Evolutionary conservation across 2,113 vertebrate species (phyloP), one percentile per base, ranked within the genome.

Genomic region (Bagarius yarrelli): DNA sequence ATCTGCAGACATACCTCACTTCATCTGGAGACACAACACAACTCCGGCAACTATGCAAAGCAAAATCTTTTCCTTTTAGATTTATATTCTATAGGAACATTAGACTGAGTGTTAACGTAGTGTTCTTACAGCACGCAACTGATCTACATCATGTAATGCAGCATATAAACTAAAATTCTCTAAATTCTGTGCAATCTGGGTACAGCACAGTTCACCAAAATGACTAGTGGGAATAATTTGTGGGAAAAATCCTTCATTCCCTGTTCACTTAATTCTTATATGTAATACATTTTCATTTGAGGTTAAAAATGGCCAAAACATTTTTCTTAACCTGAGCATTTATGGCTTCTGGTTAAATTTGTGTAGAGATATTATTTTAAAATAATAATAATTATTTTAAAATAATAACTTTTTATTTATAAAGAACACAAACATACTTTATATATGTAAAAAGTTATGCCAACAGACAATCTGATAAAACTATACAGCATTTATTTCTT

Each of bases 11-110:
- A 83, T 85, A 88, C 83, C 88, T 87, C 86, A 87, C 82, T 84
- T 76, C 79, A 30, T 76, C 44, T 40, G 69, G 78, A 89, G 91
- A 90, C 89, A 87, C 80, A 90, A 91, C 87, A 88, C 80, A 55
- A 79, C 63, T 69, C 78, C 86, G 84, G 84, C 60, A 80, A 80
- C 82, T 80, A 69, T 81, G 74, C 63, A 69, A 18, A 70, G 52
- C 53, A 66, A 71, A 78, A 63, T 1, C 79, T 79, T 76, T 74
- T 74, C 78, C 75, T 80, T 87, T 83, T 81, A 71, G 86, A 85
- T 78, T 80, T 76, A 15, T 57, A 55, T 74, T 23, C 53, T 36
- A 52, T 44, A 32, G 3, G 78, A 44, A 53, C 59, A 34, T 40
- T 14, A 71, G 73, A 13, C 3, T 11, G 25, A 52, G 47, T 25